phyloP scores from a whole-genome alignment of 2,113 vertebrate genomes.

The Chaenogobius annularis region DNA sequence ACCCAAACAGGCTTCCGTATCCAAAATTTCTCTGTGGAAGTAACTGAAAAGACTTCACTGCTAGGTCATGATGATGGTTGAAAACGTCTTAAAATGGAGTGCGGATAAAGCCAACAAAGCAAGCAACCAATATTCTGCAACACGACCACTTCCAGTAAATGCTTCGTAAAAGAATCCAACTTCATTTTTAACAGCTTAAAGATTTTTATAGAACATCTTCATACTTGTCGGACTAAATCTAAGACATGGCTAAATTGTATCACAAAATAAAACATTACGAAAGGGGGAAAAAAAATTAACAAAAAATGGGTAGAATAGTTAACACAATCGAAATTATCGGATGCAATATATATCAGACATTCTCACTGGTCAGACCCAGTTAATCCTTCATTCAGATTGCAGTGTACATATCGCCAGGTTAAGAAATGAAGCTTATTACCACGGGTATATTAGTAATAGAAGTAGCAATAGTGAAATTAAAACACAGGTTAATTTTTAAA shows the following conservation, averaged over 20 bases:
- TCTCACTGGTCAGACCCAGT: slow-evolving; percentile 39
- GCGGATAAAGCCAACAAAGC: slow-evolving; percentile 85
- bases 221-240: slow-evolving; percentile 86
- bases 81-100: slow-evolving; percentile 44
- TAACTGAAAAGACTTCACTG: slow-evolving; percentile 14
- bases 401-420: slow-evolving; percentile 26
- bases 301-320: slow-evolving; percentile 67
- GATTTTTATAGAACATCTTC: slow-evolving; percentile 87
- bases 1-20: background rate
- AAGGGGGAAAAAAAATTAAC: slow-evolving; percentile 42
- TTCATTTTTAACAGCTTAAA: slow-evolving; percentile 84
- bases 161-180: slow-evolving; percentile 76
- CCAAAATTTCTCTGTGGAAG: background rate
- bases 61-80: slow-evolving; percentile 9
- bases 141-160: slow-evolving; percentile 85
- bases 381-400: slow-evolving; percentile 47
- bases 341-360: slow-evolving; percentile 48
- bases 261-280: slow-evolving; percentile 78
- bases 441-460: slow-evolving; percentile 63
- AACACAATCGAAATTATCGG: slow-evolving; percentile 45
- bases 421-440: slow-evolving; percentile 73
- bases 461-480: slow-evolving; percentile 58
- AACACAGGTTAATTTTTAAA: slow-evolving; percentile 67
- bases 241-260: slow-evolving; percentile 85
- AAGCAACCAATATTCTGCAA: slow-evolving; percentile 85